phyloP scores from a whole-genome alignment of 2,797 vertebrate genomes.

The Betta splendens region DNA sequence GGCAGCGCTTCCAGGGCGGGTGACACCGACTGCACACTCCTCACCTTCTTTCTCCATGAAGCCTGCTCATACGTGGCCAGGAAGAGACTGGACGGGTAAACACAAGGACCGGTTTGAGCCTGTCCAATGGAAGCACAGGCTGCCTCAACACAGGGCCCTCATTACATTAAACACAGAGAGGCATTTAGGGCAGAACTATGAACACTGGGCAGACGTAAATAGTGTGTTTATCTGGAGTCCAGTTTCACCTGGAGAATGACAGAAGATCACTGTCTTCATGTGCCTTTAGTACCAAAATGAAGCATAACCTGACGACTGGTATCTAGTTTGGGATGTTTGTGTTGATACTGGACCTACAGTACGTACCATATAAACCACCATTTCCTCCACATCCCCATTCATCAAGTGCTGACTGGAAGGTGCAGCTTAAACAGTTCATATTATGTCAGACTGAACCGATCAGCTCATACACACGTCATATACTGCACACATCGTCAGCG shows the following conservation, averaged over 20 bases:
- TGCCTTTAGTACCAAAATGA: not conserved
- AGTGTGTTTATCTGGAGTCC: conserved; percentile 9
- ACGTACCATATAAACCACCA: conserved; percentile 26
- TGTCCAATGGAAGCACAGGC: conserved; percentile 7
- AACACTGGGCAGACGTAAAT: conserved; percentile 4
- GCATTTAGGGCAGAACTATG: not conserved
- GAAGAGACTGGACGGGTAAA: conserved; percentile 25
- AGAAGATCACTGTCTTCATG: not conserved
- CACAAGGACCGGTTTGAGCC: conserved; percentile 22
- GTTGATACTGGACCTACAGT: conserved; percentile 23
- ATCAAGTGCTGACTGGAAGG: conserved; percentile 38
- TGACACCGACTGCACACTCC: conserved; percentile 27
- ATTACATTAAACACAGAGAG: conserved; percentile 37
- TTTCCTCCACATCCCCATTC: conserved; percentile 33
- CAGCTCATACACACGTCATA: too few relatives aligned
- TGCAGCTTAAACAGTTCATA: conserved; percentile 30
- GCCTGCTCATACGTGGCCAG: conserved; percentile 1
- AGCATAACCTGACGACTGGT: not conserved
- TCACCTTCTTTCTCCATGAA: conserved; percentile 36
- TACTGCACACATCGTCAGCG: too few relatives aligned
- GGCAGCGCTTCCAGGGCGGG: conserved; percentile 21
- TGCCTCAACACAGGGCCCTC: conserved; percentile 20
- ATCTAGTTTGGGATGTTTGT: conserved; percentile 26
- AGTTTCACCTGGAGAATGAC: conserved; percentile 3
- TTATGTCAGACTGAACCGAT: conserved; percentile 57